phyloP scores from a whole-genome alignment of 2,888 invertebrate genomes.

The Pyralis farinalis region DNA sequence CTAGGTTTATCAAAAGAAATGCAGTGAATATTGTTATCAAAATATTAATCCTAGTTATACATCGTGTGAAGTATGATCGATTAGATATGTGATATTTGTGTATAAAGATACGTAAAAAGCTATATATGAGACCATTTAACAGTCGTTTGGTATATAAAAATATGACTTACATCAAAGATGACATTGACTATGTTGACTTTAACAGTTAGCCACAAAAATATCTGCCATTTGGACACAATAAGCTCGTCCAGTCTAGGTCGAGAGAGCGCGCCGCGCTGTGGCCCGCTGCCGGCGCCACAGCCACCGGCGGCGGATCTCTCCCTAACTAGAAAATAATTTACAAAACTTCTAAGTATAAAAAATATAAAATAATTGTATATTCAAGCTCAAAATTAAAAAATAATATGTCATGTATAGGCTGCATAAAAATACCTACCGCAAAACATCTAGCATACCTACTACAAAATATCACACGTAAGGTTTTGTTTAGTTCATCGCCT shows the following conservation, averaged over 20 bases:
- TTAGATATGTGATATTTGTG: conserved; percentile 76
- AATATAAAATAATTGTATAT: conserved; percentile 68
- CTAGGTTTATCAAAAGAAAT: conserved; percentile 68
- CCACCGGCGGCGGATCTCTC: conserved; percentile 47
- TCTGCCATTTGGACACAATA: conserved; percentile 37
- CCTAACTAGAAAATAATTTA: conserved; percentile 72
- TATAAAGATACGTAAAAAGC: conserved; percentile 66
- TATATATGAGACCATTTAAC: conserved; percentile 48
- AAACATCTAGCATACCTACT: conserved; percentile 64
- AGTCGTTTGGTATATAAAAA: conserved; percentile 66
- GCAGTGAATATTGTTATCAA: conserved; percentile 77
- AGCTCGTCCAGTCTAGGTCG: conserved; percentile 37
- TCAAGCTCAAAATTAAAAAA: conserved; percentile 48
- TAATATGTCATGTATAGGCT: conserved; percentile 51
- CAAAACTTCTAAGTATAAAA: conserved; percentile 72
- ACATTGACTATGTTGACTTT: conserved; percentile 40
- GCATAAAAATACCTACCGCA: conserved; percentile 61
- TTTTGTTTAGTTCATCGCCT: conserved; percentile 41
- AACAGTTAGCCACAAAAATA: conserved; percentile 52
- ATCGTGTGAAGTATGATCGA: conserved; percentile 58
- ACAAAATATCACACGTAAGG: conserved; percentile 74
- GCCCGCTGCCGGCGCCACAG: conserved; percentile 37
- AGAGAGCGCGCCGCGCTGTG: conserved; percentile 20
- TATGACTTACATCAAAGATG: conserved; percentile 55
- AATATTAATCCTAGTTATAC: conserved; percentile 69